phyloP scores from a whole-genome alignment of 1,140 invertebrate species.

The Anoplolepis gracilipes region DNA sequence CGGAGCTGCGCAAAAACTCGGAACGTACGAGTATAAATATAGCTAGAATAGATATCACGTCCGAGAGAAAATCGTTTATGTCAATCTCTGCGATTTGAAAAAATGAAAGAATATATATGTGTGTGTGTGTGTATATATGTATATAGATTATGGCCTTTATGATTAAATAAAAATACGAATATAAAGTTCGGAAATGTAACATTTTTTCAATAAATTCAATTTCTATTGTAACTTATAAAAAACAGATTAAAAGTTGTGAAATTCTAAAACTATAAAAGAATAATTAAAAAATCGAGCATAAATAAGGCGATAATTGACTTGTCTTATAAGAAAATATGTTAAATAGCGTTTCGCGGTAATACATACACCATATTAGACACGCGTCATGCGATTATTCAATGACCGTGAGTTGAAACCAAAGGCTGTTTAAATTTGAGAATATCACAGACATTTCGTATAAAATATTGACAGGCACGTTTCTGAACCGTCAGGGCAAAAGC shows the following conservation, averaged over 20 bases:
- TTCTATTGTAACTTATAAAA: neutral
- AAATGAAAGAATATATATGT: neutral
- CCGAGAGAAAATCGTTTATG: neutral
- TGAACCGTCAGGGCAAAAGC: constrained; percentile 13
- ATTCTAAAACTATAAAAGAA: neutral
- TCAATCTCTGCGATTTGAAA: neutral
- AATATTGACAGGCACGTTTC: constrained; percentile 41
- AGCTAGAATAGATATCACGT: neutral
- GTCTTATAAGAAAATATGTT: neutral
- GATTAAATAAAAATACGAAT: constrained; percentile 10
- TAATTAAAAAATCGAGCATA: neutral
- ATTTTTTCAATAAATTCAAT: neutral
- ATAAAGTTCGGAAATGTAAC: neutral
- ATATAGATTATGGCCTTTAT: neutral
- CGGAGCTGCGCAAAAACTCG: neutral
- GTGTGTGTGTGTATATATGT: too few relatives aligned
- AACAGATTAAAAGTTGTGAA: neutral
- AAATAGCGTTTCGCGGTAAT: neutral
- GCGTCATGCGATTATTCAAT: constrained; percentile 8
- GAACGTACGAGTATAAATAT: neutral
- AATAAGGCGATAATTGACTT: neutral
- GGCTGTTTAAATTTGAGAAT: constrained; percentile 46
- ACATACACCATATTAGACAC: neutral
- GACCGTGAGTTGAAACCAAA: constrained; percentile 1
- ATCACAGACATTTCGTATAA: constrained; percentile 16